Evolutionary conservation across 1,140 invertebrate genomes (phyloP).

Genomic region (Rhopalosiphum padi): DNA sequence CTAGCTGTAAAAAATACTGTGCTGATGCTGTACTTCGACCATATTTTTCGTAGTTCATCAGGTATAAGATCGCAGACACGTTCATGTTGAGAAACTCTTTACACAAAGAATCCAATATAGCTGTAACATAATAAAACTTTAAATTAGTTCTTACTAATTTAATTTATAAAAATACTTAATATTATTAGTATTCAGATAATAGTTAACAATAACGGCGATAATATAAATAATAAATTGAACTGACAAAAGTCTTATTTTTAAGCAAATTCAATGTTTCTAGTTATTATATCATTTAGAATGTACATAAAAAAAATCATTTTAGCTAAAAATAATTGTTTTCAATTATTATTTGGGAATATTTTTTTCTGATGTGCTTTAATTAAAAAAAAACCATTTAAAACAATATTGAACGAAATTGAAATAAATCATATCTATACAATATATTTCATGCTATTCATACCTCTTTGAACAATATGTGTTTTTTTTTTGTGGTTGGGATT

Average conservation of each 20-base stretch:
- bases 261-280: not conserved
- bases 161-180: not conserved
- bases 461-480: not conserved
- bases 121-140: slow-evolving; percentile 65
- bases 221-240: not conserved
- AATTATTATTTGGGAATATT: not conserved
- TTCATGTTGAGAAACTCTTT: slow-evolving; percentile 86
- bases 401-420: not conserved
- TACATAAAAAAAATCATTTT: not conserved
- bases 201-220: not conserved
- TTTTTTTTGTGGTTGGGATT: too few species aligned
- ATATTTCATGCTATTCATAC: not conserved
- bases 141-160: not conserved
- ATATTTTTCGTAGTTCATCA: slow-evolving; percentile 89
- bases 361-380: not conserved
- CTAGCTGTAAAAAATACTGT: slow-evolving; percentile 91
- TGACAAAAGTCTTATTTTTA: not conserved
- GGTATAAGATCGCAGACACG: slow-evolving; percentile 89
- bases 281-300: not conserved
- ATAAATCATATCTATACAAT: not conserved
- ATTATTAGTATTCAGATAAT: not conserved
- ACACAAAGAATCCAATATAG: slow-evolving; percentile 84
- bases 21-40: slow-evolving; percentile 89
- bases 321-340: not conserved
- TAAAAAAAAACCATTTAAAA: not conserved